Evolutionary conservation across 1,140 invertebrate species (phyloP).

Genomic region (Lepidurus packardi): DNA sequence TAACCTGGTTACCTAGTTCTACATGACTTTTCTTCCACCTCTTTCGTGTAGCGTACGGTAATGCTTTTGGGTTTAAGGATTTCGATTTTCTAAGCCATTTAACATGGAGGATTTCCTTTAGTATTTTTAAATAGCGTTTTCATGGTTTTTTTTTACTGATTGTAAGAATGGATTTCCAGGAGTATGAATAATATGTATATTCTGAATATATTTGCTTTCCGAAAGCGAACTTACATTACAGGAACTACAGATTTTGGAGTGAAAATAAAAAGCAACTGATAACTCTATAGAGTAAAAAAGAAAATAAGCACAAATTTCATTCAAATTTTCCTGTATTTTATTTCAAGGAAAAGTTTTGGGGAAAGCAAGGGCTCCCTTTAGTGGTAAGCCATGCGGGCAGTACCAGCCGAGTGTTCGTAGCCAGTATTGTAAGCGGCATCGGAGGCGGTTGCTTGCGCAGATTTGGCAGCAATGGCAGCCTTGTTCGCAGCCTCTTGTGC

Average conservation of each 20-base stretch:
- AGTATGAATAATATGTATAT: too few relatives aligned
- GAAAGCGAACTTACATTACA: too few relatives aligned
- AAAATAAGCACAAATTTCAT: not conserved
- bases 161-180: too few relatives aligned
- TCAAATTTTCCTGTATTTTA: not conserved
- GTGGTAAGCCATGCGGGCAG: not conserved
- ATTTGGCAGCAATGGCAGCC: constrained; percentile 37
- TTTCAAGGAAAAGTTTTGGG: not conserved
- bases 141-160: too few relatives aligned
- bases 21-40: not conserved
- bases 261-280: not conserved
- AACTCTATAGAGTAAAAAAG: not conserved
- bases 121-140: too few relatives aligned
- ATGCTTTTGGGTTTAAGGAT: too few relatives aligned
- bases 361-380: not conserved
- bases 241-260: too few relatives aligned
- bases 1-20: constrained; percentile 13
- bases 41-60: not conserved
- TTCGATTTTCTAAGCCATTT: too few relatives aligned
- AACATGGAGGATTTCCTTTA: too few relatives aligned
- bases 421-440: constrained; percentile 26
- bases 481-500: constrained; percentile 40
- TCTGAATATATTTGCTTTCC: too few relatives aligned
- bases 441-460: constrained; percentile 37
- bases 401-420: constrained; percentile 20